Evolutionary conservation across 2,888 invertebrate species (phyloP).

Genomic region (Drosophila macrospina): DNA sequence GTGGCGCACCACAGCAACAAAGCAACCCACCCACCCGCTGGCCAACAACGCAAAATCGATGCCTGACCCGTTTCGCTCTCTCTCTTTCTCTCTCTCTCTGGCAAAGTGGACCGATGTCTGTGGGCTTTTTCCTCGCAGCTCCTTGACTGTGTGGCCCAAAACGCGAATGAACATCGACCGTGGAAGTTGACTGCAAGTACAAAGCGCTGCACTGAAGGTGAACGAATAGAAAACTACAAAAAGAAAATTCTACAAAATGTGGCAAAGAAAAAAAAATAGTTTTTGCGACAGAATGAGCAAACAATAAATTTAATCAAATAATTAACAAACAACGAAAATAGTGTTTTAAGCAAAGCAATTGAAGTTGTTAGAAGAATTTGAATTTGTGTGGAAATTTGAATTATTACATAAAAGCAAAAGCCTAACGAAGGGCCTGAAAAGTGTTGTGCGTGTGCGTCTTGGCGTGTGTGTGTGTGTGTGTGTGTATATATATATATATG

Average conservation of each 20-base stretch:
- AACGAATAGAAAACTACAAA: constrained; percentile 48
- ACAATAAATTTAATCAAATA: constrained; percentile 10
- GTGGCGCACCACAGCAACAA: not conserved
- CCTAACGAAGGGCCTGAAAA: constrained; percentile 63
- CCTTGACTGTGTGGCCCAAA: constrained; percentile 79
- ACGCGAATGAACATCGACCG: constrained; percentile 85
- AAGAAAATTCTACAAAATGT: constrained; percentile 39
- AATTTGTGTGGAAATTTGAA: constrained; percentile 28
- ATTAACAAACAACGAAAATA: constrained; percentile 35
- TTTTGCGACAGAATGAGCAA: constrained; percentile 13
- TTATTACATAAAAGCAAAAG: constrained; percentile 74
- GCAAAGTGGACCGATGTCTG: constrained; percentile 32
- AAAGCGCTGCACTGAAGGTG: constrained; percentile 81
- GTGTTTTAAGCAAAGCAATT: constrained; percentile 24
- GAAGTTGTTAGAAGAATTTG: constrained; percentile 18
- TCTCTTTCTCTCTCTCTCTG: constrained; percentile 56
- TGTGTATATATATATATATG: constrained; percentile 23
- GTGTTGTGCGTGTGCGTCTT: constrained; percentile 58
- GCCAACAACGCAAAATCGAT: constrained; percentile 69
- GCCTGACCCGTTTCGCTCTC: constrained; percentile 70
- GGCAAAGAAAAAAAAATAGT: constrained; percentile 16
- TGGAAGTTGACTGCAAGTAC: constrained; percentile 83
- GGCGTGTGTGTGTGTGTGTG: constrained; percentile 26
- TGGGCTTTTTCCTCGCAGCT: constrained; percentile 80
- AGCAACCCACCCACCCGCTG: constrained; percentile 19